phyloP scores from a whole-genome alignment of 2,797 vertebrate genomes.

The Hippopotamyrus pictus region DNA sequence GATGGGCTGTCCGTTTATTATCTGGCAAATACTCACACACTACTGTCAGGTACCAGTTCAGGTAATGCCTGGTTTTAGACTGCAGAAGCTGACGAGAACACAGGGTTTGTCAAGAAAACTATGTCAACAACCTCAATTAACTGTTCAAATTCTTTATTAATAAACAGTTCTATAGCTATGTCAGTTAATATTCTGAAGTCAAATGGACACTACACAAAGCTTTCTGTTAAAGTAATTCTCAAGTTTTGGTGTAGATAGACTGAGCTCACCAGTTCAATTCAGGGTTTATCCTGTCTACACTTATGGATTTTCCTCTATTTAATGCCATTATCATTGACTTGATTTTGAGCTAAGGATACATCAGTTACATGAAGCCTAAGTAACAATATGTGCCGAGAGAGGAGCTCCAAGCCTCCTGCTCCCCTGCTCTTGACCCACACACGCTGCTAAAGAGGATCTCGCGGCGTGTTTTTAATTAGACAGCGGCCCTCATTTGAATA shows the following conservation, averaged over 20 bases:
- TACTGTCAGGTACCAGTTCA: not conserved
- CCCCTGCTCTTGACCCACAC: conserved; percentile 53
- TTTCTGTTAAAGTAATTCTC: not conserved
- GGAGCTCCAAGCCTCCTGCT: not conserved
- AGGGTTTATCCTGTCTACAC: not conserved
- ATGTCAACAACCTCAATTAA: not conserved
- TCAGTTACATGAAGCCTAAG: not conserved
- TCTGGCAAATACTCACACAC: not conserved
- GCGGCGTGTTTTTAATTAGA: conserved; percentile 27
- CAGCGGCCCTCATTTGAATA: conserved; percentile 38
- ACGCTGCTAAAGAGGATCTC: conserved; percentile 27
- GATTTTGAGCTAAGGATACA: not conserved
- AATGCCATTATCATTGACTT: not conserved
- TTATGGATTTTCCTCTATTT: not conserved
- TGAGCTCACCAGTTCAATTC: not conserved
- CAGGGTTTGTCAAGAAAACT: not conserved
- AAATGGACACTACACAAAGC: not conserved
- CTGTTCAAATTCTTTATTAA: not conserved
- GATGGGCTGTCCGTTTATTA: not conserved
- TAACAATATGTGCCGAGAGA: not conserved
- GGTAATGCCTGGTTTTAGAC: not conserved
- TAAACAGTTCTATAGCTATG: not conserved
- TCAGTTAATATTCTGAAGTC: not conserved
- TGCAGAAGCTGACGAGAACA: not conserved
- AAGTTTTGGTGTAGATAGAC: not conserved